A percentile compares a stretch with the other conserved stretches of the same genome.
These are phyloP conservation scores for Minunthozetes semirufus DNA, from an alignment of 2,888 invertebrate genomes.

Conservation along the genomic window DNA sequence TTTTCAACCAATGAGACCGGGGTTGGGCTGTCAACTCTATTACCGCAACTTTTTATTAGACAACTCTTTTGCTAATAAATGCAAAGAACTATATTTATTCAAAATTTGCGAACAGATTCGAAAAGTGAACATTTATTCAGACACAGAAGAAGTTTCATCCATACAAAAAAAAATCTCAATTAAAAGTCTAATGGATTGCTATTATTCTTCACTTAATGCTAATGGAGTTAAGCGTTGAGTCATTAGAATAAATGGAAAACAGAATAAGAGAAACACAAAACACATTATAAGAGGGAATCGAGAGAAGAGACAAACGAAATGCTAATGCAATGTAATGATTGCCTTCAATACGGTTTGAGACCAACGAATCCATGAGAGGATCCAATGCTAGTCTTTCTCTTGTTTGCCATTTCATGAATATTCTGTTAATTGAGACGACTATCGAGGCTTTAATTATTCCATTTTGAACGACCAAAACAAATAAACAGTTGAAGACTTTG, in stretches of 20 bases:
- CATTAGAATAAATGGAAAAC: background rate
- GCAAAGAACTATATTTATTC: no score
- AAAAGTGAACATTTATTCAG: no score
- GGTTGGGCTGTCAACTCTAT: background rate
- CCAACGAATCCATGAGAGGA: no score
- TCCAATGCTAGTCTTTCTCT: no score
- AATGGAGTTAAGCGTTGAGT: conserved; percentile 14
- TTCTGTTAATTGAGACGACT: no score
- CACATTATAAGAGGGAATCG: no score
- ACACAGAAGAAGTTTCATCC: background rate
- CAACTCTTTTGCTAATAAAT: background rate
- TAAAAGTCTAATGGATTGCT: background rate
- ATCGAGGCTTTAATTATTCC: no score
- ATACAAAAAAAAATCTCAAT: background rate
- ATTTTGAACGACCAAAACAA: no score
- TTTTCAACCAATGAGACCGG: background rate
- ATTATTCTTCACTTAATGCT: conserved; percentile 15
- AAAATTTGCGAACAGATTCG: no score
- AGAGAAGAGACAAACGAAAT: conserved; percentile 7
- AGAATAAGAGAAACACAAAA: background rate
- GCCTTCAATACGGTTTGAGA: background rate
- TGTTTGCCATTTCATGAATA: no score
- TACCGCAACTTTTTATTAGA: background rate
- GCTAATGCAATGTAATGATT: conserved; percentile 18
- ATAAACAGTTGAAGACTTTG: no score